Conservation (phyloP, 2,113 vertebrate genomes). For the human (Homo sapiens) region DNA sequence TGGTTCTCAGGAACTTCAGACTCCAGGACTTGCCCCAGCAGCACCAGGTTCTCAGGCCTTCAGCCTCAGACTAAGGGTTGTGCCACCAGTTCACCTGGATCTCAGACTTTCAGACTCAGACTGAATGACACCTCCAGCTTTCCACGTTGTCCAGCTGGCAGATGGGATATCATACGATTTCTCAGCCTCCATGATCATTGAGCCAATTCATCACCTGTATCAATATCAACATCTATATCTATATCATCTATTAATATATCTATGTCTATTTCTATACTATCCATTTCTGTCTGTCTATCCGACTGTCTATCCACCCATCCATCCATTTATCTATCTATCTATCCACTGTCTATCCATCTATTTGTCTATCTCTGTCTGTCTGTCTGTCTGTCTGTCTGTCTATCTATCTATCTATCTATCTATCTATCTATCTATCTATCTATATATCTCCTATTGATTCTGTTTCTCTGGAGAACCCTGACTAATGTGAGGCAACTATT, state of each 20-base stretch:
- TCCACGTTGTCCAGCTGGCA: background rate
- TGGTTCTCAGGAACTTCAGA: background rate
- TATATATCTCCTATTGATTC: background rate
- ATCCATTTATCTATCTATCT: too few species aligned
- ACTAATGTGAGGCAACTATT: rapidly evolving
- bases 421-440: background rate
- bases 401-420: too few species aligned
- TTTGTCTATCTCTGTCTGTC: too few species aligned
- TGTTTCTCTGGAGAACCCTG: background rate
- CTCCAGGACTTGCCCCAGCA: background rate
- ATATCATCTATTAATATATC: too few species aligned
- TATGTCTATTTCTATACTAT: too few species aligned
- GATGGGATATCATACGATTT: background rate
- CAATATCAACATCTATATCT: too few species aligned
- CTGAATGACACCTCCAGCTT: background rate
- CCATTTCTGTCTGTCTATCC: too few species aligned
- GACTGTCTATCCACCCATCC: too few species aligned
- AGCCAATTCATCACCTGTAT: background rate
- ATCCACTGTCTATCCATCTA: too few species aligned
- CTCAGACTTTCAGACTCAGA: background rate
- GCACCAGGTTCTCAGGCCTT: background rate
- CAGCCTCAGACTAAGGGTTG: background rate
- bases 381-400: too few species aligned
- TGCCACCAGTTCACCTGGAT: background rate
- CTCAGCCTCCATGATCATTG: background rate